Evolutionary conservation across 1,140 invertebrate species (phyloP).

Genomic region (Hormaphis cornu): DNA sequence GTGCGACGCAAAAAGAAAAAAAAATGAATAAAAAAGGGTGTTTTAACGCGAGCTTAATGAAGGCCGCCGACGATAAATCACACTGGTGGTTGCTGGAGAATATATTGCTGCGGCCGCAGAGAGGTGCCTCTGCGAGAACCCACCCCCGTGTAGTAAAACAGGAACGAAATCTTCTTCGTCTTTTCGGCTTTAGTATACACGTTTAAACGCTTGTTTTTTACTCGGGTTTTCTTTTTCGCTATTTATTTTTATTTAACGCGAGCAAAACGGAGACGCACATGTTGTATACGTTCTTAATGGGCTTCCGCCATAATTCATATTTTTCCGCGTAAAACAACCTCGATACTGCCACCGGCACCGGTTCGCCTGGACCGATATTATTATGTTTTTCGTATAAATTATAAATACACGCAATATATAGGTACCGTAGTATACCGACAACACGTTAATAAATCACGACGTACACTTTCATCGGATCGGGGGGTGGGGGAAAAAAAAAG

Average conservation of each 20-base stretch:
- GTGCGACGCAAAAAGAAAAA: no score
- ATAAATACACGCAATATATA: no score
- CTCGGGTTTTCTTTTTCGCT: not conserved
- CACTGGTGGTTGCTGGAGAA: conserved; percentile 24
- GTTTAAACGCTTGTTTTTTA: conserved; percentile 26
- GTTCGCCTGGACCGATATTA: no score
- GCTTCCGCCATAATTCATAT: conserved; percentile 32
- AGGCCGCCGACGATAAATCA: conserved; percentile 30
- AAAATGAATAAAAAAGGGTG: conserved; percentile 28
- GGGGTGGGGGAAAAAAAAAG: conserved; percentile 30
- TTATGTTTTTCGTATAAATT: no score
- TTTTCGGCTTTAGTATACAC: conserved; percentile 19
- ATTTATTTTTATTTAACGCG: conserved; percentile 4
- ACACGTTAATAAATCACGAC: conserved; percentile 25
- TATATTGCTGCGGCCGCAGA: no score
- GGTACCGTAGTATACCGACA: no score
- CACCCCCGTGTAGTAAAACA: no score
- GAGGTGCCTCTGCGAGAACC: no score
- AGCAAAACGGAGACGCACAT: conserved; percentile 28
- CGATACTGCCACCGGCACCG: no score
- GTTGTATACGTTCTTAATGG: conserved; percentile 32
- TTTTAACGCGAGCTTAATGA: conserved; percentile 32
- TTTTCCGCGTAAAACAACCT: conserved; percentile 20
- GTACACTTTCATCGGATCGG: conserved; percentile 25
- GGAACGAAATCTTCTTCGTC: conserved; percentile 25